phyloP scores from a whole-genome alignment of 2,113 vertebrate species.

The Talpa occidentalis region DNA sequence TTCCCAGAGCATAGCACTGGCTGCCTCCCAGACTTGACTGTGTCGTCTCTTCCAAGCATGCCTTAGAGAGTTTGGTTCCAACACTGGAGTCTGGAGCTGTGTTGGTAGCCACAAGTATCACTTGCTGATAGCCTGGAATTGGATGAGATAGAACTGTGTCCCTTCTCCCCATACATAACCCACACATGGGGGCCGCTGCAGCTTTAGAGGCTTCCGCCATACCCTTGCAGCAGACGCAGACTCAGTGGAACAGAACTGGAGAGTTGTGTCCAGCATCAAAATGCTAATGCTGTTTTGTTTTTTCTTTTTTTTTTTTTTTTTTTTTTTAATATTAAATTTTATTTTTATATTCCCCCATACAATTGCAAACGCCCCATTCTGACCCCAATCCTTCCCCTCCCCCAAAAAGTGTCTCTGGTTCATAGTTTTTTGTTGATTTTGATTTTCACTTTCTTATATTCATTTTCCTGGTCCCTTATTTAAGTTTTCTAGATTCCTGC shows the following conservation, averaged over 20 bases:
- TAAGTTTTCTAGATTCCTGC: too few relatives aligned
- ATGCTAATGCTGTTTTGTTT: not conserved
- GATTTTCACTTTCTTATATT: too few relatives aligned
- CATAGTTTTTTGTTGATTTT: too few relatives aligned
- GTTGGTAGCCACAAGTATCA: not conserved
- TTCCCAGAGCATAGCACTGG: not conserved
- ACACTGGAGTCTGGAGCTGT: not conserved
- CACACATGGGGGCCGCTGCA: not conserved
- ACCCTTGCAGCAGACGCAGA: not conserved
- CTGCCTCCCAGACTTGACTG: not conserved
- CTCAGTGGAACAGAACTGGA: not conserved
- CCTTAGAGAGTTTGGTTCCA: not conserved
- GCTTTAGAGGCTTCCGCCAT: not conserved
- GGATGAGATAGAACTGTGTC: not conserved
- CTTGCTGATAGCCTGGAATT: not conserved
- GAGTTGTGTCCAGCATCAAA: not conserved
- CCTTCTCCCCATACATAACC: not conserved
- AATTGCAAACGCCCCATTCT: too few relatives aligned
- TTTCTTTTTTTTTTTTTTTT: not conserved
- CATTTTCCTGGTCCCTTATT: too few relatives aligned
- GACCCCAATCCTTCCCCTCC: too few relatives aligned
- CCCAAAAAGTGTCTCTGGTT: too few relatives aligned
- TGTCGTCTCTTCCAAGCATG: not conserved
- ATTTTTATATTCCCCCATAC: too few relatives aligned
- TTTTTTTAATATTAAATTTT: too few relatives aligned